Percentiles rank a stretch among this genome's conserved stretches.
phyloP scores from a whole-genome alignment of 2,797 vertebrate species.

The Pteronotus mesoamericanus region DNA sequence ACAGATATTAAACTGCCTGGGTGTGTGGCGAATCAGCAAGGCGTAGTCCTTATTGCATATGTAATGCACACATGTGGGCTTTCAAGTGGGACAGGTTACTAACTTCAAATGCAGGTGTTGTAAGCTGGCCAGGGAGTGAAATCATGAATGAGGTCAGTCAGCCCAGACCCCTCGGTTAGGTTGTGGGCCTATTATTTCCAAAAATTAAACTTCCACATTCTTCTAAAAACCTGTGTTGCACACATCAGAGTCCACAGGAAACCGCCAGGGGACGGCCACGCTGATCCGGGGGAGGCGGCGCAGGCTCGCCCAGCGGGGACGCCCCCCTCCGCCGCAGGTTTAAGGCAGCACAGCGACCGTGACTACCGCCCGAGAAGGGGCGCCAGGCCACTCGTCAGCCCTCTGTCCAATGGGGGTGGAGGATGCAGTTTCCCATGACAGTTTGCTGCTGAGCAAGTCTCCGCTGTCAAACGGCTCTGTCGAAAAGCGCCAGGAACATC shows the following conservation, averaged over 20 bases:
- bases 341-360: slow-evolving; percentile 61
- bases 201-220: slow-evolving; percentile 15
- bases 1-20: slow-evolving; percentile 52
- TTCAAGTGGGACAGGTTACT: background rate
- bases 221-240: slow-evolving; percentile 20
- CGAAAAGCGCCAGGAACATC: slow-evolving; percentile 73
- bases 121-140: slow-evolving; percentile 33
- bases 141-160: slow-evolving; percentile 13
- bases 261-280: background rate
- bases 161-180: slow-evolving; percentile 56
- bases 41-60: slow-evolving; percentile 59
- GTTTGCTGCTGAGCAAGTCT: slow-evolving; percentile 70
- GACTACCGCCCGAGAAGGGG: too few relatives aligned
- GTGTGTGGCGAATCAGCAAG: slow-evolving; percentile 60
- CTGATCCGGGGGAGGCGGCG: background rate
- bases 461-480: slow-evolving; percentile 75
- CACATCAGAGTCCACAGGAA: slow-evolving; percentile 10
- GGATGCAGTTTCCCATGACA: slow-evolving; percentile 50
- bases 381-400: slow-evolving; percentile 55
- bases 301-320: slow-evolving; percentile 2
- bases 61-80: slow-evolving; percentile 61
- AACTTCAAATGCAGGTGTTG: slow-evolving; percentile 37
- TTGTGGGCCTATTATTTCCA: slow-evolving; percentile 27
- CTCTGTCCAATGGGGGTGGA: slow-evolving; percentile 66
- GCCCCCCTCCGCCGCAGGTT: slow-evolving; percentile 4